Evolutionary conservation across 2,888 invertebrate genomes (phyloP).

Genomic region (Drosophila eohydei): DNA sequence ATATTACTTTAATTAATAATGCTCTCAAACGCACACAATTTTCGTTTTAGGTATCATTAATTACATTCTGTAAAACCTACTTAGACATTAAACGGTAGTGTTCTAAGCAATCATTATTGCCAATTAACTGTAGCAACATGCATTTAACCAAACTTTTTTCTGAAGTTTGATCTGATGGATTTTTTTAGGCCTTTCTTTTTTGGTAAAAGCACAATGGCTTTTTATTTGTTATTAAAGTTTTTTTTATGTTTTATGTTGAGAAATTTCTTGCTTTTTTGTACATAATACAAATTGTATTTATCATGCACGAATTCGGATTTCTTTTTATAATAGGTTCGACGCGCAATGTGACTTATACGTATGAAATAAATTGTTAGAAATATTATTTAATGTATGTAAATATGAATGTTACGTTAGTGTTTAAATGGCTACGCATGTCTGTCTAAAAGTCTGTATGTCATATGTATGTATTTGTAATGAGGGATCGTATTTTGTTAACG

Average conservation of each 20-base stretch:
- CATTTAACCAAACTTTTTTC: constrained; percentile 43
- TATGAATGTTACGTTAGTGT: constrained; percentile 62
- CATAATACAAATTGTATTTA: constrained; percentile 72
- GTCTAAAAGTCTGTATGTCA: constrained; percentile 20
- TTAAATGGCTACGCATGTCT: constrained; percentile 69
- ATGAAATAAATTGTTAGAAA: constrained; percentile 64
- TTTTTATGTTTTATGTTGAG: constrained; percentile 30
- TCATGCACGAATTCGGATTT: constrained; percentile 47
- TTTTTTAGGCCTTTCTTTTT: constrained; percentile 29
- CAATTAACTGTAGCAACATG: constrained; percentile 58
- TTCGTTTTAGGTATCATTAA: constrained; percentile 61
- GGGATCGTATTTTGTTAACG: constrained; percentile 34
- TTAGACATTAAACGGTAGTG: constrained; percentile 70
- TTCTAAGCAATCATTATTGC: constrained; percentile 58
- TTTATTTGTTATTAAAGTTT: constrained; percentile 24
- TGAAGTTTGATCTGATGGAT: constrained; percentile 30
- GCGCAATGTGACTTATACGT: constrained; percentile 66
- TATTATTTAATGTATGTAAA: constrained; percentile 59
- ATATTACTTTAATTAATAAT: constrained; percentile 60
- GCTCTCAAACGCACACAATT: constrained; percentile 53
- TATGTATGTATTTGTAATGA: constrained; percentile 31
- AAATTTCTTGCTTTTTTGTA: constrained; percentile 56
- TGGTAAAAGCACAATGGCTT: constrained; percentile 43
- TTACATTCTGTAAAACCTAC: constrained; percentile 76
- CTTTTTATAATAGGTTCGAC: constrained; percentile 49